Percentiles rank a stretch among this genome's conserved stretches.
Evolutionary conservation across 2,888 invertebrate species (phyloP).

Genomic region (Eilema griseolum): DNA sequence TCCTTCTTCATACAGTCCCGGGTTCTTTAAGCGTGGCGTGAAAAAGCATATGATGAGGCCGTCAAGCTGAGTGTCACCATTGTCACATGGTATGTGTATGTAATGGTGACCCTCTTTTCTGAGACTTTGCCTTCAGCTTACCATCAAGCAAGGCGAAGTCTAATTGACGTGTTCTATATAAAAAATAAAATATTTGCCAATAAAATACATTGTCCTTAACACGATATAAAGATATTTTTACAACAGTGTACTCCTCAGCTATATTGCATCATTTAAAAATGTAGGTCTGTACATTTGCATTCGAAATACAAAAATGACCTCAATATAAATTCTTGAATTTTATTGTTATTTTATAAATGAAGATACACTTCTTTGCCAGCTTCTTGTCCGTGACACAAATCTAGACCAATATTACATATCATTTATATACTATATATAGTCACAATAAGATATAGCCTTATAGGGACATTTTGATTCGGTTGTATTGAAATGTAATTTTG

Average conservation of each 20-base stretch:
- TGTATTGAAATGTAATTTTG: neutral
- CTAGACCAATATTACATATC: conserved; percentile 25
- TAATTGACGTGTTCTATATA: too few species aligned
- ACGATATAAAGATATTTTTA: too few species aligned
- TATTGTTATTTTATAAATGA: conserved; percentile 49
- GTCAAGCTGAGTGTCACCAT: too few species aligned
- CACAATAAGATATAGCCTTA: conserved; percentile 10
- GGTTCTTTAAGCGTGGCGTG: too few species aligned
- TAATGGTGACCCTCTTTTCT: too few species aligned
- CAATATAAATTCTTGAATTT: conserved; percentile 32
- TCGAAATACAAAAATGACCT: conserved; percentile 29
- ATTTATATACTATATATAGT: conserved; percentile 15
- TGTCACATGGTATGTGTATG: too few species aligned
- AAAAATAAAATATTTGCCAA: neutral
- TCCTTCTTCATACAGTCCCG: too few species aligned
- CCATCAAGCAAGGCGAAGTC: too few species aligned
- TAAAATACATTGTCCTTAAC: neutral
- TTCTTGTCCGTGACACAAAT: conserved; percentile 42
- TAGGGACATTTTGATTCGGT: neutral
- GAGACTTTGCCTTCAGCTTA: too few species aligned
- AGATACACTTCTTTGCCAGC: conserved; percentile 16
- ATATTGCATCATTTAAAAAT: neutral
- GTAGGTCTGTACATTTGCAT: conserved; percentile 20
- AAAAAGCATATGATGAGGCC: too few species aligned
- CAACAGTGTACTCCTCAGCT: neutral